Conservation (phyloP, 2,113 vertebrate species). For the Neomonachus schauinslandi region DNA sequence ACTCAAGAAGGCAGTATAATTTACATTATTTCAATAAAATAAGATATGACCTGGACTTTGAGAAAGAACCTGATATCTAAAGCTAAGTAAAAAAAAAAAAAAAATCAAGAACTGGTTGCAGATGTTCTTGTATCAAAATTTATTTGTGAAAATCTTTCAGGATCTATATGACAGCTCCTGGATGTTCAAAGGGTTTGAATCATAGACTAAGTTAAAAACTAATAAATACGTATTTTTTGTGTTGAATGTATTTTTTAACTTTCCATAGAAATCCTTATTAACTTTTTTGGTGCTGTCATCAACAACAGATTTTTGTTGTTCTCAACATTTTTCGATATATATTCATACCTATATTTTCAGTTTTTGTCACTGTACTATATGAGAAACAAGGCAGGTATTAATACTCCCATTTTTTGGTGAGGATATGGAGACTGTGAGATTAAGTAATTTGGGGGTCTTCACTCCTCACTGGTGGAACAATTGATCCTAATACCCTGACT, state of each 20-base stretch:
- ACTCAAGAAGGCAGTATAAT: neutral
- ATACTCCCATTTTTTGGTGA: neutral
- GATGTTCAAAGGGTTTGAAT: neutral
- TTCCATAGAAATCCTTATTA: neutral
- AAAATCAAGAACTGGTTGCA: neutral
- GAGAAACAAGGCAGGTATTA: neutral
- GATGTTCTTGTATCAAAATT: slow-evolving; percentile 44
- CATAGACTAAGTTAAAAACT: slow-evolving; percentile 37
- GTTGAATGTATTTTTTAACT: neutral
- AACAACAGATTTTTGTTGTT: neutral
- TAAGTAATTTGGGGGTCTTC: neutral
- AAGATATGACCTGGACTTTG: neutral
- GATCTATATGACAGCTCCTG: neutral
- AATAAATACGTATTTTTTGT: neutral
- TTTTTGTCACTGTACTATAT: neutral
- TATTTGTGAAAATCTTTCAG: neutral
- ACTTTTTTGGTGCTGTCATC: neutral
- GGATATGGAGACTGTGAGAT: neutral
- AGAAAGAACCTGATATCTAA: slow-evolving; percentile 38
- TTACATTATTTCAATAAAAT: slow-evolving; percentile 26
- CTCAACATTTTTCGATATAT: slow-evolving; percentile 3
- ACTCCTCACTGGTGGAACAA: neutral
- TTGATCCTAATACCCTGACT: neutral
- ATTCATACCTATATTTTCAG: neutral
- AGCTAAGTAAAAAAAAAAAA: neutral